Percentiles rank a stretch among this genome's conserved stretches.
Evolutionary conservation across 2,113 vertebrate species (phyloP).

Genomic region (Malurus alboscapulatus): DNA sequence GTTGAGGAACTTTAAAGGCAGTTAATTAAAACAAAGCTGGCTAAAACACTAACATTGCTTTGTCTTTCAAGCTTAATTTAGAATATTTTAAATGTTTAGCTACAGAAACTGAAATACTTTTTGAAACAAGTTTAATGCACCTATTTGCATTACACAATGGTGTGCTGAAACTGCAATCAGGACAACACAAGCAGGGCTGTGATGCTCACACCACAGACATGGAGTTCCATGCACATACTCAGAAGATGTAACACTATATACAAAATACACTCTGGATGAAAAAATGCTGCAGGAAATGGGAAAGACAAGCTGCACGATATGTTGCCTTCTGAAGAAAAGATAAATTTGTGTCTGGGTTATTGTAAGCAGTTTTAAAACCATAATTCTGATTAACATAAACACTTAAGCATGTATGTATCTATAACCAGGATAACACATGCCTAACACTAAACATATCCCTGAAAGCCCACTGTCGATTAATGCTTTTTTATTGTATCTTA

Average conservation of each 20-base stretch:
- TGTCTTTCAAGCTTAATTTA: not conserved
- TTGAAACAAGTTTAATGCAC: not conserved
- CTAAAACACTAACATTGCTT: not conserved
- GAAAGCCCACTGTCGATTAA: constrained; percentile 2
- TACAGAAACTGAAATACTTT: not conserved
- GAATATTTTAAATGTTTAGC: not conserved
- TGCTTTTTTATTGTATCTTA: not conserved
- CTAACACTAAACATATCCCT: constrained; percentile 2
- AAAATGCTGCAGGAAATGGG: not conserved
- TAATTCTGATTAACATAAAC: constrained; percentile 16
- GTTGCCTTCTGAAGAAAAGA: not conserved
- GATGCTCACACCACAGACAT: not conserved
- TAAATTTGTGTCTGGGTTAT: constrained; percentile 13
- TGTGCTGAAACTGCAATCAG: not conserved
- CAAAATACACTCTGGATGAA: not conserved
- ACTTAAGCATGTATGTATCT: not conserved
- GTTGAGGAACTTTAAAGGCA: not conserved
- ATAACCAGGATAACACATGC: not conserved
- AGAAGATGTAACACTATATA: not conserved
- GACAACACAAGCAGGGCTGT: not conserved
- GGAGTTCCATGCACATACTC: not conserved
- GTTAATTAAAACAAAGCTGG: not conserved
- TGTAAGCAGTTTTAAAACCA: not conserved
- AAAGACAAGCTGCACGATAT: not conserved
- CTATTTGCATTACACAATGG: not conserved